These are phyloP conservation scores for Tetragnatha versicolor DNA, from an alignment of 1,140 invertebrate species.

Conservation along the genomic window DNA sequence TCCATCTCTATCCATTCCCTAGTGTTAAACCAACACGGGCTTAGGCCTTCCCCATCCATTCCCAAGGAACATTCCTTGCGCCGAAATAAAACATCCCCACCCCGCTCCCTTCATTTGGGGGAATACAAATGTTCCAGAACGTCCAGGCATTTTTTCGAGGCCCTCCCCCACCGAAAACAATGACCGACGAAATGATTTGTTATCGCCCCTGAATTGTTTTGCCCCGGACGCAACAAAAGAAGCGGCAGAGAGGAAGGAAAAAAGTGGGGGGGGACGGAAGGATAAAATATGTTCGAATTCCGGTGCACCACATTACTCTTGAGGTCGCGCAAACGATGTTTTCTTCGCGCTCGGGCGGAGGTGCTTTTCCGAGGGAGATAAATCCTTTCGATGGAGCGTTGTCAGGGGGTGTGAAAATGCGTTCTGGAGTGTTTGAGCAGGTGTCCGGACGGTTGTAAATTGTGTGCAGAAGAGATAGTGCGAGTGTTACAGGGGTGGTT, in stretches of 20 bases:
- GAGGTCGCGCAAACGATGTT: conserved; percentile 32
- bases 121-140: no score
- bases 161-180: no score
- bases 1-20: no score
- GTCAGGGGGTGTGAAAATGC: background rate
- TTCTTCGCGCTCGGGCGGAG: background rate
- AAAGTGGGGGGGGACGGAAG: background rate
- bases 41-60: no score
- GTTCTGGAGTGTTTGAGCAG: background rate
- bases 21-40: no score
- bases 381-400: background rate
- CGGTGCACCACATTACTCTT: conserved; percentile 42
- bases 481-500: background rate
- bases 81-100: no score
- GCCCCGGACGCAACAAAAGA: conserved; percentile 20
- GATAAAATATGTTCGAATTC: conserved; percentile 39
- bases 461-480: background rate
- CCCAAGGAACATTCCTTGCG: no score
- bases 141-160: no score
- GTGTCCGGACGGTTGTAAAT: background rate
- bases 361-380: background rate
- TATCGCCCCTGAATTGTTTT: conserved; percentile 39
- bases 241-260: background rate
- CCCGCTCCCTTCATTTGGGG: no score
- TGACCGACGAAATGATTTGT: conserved; percentile 45